phyloP scores from a whole-genome alignment of 2,888 invertebrate genomes.

The Aporophyla nigra region DNA sequence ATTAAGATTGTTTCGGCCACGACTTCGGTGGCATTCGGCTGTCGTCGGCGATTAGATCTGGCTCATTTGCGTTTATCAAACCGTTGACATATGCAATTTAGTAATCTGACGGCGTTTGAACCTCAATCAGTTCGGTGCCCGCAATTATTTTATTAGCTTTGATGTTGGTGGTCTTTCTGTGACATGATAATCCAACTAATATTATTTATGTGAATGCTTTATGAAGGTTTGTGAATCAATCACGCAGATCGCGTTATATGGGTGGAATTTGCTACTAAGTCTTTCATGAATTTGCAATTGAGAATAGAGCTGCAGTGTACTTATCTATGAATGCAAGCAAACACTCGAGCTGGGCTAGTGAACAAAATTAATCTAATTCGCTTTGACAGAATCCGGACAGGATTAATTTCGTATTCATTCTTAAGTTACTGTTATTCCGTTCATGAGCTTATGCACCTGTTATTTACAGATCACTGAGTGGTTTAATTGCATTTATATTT shows the following conservation, averaged over 20 bases:
- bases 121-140: slow-evolving; percentile 63
- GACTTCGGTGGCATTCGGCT: slow-evolving; percentile 75
- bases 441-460: background rate
- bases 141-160: slow-evolving; percentile 68
- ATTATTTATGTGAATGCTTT: slow-evolving; percentile 23
- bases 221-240: slow-evolving; percentile 15
- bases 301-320: background rate
- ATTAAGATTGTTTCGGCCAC: slow-evolving; percentile 67
- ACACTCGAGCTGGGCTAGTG: background rate
- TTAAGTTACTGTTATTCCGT: slow-evolving; percentile 8
- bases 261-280: background rate
- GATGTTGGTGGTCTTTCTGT: slow-evolving; percentile 65
- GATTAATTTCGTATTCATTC: background rate
- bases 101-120: slow-evolving; percentile 70
- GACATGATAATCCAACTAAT: slow-evolving; percentile 40
- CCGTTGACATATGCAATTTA: slow-evolving; percentile 74
- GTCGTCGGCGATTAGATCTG: slow-evolving; percentile 71
- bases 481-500: slow-evolving; percentile 17
- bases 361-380: background rate
- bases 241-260: background rate
- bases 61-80: slow-evolving; percentile 76
- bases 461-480: slow-evolving; percentile 16
- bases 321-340: background rate
- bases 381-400: background rate
- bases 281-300: background rate